Evolutionary conservation across 2,888 invertebrate species (phyloP), one percentile per base, ranked within the genome.

Genomic region (Drosophila mulleri): DNA sequence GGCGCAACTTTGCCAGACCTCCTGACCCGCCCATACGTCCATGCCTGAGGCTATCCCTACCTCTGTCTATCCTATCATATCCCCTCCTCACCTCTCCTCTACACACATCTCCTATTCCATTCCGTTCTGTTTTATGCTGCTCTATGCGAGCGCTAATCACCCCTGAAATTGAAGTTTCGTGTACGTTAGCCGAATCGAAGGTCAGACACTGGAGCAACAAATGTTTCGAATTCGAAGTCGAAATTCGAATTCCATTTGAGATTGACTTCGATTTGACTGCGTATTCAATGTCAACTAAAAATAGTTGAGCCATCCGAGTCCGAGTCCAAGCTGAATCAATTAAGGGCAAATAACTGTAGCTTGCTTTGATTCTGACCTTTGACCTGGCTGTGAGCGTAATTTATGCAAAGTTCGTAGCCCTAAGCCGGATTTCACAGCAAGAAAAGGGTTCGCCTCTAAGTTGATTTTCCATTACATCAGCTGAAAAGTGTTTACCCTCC

Each of bases 401-500:
- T 80, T 78, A 80, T 78, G 80, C 80, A 78, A 62, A 65, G 47
- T 54, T 29, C 35, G 44, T 3, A 48, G 5, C 26, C 29, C 39
- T 39, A 41, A 47, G 29, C 57, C 20, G 18, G 14, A 14, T 37
- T 32, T 42, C 23, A 18, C 14, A 50, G 11, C 26, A 5, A 29
- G n/a, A 48, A 26, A 59, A 70, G 61, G 61, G 76, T 58, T 57
- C 54, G 60, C 65, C 66, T 61, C 71, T 53, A 60, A 76, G 82
- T 76, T 87, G 82, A 89, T 89, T 87, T 87, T 67, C 74, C 74
- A 81, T 70, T 81, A 71, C 80, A 77, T 87, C 89, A 84, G 89
- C 68, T 54, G 32, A 52, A 72, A 78, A 67, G 74, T 86, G 88
- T 64, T 62, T 68, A 64, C 72, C 64, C 75, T 32, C 32, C 32